Conservation (phyloP, 2,113 vertebrate species). For the Trematocara stigmaticum region DNA sequence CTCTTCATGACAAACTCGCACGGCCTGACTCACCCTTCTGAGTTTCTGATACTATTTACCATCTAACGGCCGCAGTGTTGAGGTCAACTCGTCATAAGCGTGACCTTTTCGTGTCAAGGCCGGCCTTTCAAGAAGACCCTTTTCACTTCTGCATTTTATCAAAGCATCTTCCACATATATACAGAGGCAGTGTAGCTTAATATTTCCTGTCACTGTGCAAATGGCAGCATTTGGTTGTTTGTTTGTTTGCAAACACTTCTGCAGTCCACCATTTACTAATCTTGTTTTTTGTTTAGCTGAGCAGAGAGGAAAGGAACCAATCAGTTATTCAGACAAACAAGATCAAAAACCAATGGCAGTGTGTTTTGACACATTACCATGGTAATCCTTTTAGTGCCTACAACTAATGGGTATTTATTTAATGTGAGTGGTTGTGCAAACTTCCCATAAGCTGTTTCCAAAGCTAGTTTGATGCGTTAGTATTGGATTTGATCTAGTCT, state of each 20-base stretch:
- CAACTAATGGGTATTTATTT: neutral
- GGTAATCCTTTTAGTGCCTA: neutral
- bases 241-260: neutral
- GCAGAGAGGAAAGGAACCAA: neutral
- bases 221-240: neutral
- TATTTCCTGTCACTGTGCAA: neutral
- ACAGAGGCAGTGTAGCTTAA: neutral
- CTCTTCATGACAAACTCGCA: neutral
- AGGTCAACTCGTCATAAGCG: neutral
- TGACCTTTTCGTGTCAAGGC: neutral
- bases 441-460: neutral
- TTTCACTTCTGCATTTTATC: slow-evolving; percentile 4
- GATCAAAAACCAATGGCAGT: neutral
- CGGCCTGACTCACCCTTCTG: neutral
- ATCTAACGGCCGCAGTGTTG: neutral
- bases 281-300: neutral
- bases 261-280: neutral
- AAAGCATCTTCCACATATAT: neutral
- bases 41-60: neutral
- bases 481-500: neutral
- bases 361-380: fast-evolving
- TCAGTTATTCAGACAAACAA: neutral
- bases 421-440: neutral
- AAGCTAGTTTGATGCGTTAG: neutral
- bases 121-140: neutral